phyloP scores from a whole-genome alignment of 2,888 invertebrate genomes.

The Tetragonisca angustula region DNA sequence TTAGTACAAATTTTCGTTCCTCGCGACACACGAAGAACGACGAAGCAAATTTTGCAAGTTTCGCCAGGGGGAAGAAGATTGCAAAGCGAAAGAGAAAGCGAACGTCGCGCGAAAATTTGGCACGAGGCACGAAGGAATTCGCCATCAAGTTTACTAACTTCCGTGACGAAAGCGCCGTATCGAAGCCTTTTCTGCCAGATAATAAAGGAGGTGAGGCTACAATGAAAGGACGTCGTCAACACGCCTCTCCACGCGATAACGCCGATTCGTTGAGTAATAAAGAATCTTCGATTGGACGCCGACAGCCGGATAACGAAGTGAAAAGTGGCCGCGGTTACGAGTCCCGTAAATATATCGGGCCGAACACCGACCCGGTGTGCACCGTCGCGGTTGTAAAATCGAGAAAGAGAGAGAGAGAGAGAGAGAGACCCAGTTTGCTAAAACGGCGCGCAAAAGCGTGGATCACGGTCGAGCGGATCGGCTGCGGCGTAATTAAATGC shows the following conservation, averaged over 20 bases:
- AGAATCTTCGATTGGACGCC: slow-evolving; percentile 18
- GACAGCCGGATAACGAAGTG: slow-evolving; percentile 30
- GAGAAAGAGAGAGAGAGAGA: neutral
- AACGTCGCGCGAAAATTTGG: neutral
- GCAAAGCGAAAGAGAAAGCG: neutral
- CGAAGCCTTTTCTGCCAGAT: neutral
- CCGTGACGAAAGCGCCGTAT: neutral
- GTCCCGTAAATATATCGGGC: slow-evolving; percentile 33
- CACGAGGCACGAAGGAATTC: neutral
- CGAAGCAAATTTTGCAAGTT: too few relatives aligned
- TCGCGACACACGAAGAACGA: too few relatives aligned
- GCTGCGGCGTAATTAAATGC: slow-evolving; percentile 10
- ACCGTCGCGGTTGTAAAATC: slow-evolving; percentile 34
- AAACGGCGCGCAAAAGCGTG: slow-evolving; percentile 7
- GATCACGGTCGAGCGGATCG: neutral
- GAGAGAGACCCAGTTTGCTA: neutral
- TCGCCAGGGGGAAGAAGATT: neutral
- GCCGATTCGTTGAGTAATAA: slow-evolving; percentile 41
- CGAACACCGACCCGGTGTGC: neutral
- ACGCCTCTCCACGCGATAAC: slow-evolving; percentile 34
- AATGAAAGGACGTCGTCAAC: slow-evolving; percentile 6
- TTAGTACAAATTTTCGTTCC: neutral
- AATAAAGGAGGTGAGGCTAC: slow-evolving; percentile 24
- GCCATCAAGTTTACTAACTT: neutral
- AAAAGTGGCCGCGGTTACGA: slow-evolving; percentile 35